A percentile compares a stretch with the other conserved stretches of the same genome.
phyloP scores from a whole-genome alignment of 2,888 invertebrate species.

The Aleiodes leptofemur region DNA sequence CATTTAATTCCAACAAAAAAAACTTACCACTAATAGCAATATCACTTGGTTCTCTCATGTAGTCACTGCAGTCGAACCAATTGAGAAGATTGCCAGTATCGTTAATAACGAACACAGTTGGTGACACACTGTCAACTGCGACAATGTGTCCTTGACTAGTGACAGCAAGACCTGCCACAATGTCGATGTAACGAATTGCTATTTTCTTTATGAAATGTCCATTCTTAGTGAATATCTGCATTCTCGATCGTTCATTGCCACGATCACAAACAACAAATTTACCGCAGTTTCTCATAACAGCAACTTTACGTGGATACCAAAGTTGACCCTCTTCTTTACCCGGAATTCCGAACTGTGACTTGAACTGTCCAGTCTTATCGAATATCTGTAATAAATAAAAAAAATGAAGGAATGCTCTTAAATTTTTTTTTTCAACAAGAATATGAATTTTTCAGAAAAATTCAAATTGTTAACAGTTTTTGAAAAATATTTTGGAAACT shows the following conservation, averaged over 20 bases:
- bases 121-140: slow-evolving; percentile 97
- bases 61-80: slow-evolving; percentile 98
- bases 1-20: background rate
- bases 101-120: slow-evolving; percentile 95
- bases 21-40: slow-evolving; percentile 91
- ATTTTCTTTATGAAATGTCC: slow-evolving; percentile 98
- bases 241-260: slow-evolving; percentile 95
- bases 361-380: slow-evolving; percentile 94
- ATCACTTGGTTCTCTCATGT: slow-evolving; percentile 98
- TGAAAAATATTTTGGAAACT: no score
- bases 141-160: slow-evolving; percentile 95
- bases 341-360: slow-evolving; percentile 95
- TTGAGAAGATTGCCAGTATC: slow-evolving; percentile 94
- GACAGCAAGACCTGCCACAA: slow-evolving; percentile 95
- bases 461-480: no score
- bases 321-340: slow-evolving; percentile 97
- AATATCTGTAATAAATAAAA: slow-evolving; percentile 82
- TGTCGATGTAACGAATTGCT: slow-evolving; percentile 91
- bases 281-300: slow-evolving; percentile 90
- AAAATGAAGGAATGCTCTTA: background rate
- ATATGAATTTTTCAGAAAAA: no score
- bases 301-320: slow-evolving; percentile 98
- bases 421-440: no score
- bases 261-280: slow-evolving; percentile 98
- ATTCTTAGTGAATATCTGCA: slow-evolving; percentile 98